Evolutionary conservation across 2,797 vertebrate species (phyloP).

Genomic region (Pseudochirops corinnae): DNA sequence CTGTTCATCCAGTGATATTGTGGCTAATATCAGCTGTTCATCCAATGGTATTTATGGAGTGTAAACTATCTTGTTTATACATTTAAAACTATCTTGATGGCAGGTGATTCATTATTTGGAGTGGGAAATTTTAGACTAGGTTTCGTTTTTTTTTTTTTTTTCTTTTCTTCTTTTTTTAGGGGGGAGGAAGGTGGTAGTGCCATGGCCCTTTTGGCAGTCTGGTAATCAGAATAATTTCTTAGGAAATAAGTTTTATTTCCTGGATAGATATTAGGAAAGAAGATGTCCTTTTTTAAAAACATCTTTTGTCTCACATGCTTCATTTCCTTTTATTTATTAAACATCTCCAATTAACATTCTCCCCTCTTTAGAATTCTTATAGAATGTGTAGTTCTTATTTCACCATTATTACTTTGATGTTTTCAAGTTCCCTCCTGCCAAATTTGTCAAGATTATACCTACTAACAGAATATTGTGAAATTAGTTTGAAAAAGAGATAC

Average conservation of each 20-base stretch:
- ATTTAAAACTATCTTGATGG: neutral
- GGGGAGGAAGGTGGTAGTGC: too few relatives aligned
- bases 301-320: neutral
- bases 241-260: neutral
- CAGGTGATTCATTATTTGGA: neutral
- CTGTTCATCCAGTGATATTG: neutral
- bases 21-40: neutral
- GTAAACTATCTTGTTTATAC: neutral
- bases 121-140: neutral
- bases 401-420: neutral
- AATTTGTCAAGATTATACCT: neutral
- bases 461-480: neutral
- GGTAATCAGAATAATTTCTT: neutral
- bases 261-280: neutral
- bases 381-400: neutral
- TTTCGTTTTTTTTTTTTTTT: neutral
- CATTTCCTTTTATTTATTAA: neutral
- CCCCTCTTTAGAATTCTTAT: neutral
- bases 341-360: neutral
- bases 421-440: neutral
- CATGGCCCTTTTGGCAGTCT: neutral
- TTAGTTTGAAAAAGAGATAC: neutral
- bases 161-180: too few relatives aligned
- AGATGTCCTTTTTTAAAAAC: neutral
- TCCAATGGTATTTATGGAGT: neutral